Percentiles rank a stretch among this genome's conserved stretches.
These are phyloP conservation scores for Cynoglossus semilaevis DNA, from an alignment of 2,113 vertebrate species.

Conservation along the genomic window DNA sequence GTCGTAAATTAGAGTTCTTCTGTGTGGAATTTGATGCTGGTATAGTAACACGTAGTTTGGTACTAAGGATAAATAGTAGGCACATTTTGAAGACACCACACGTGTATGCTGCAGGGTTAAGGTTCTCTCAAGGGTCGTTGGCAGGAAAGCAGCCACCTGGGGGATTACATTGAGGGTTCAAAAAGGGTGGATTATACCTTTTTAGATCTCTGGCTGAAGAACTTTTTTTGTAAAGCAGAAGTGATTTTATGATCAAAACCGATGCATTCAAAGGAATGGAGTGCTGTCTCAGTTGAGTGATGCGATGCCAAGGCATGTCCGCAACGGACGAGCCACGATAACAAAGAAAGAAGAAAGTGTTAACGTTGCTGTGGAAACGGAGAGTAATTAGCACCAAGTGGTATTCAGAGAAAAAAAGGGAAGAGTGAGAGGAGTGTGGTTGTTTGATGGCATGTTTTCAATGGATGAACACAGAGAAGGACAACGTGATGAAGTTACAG, in stretches of 20 bases:
- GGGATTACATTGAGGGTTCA: background rate
- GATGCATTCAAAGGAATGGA: conserved; percentile 6
- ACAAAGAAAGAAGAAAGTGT: conserved; percentile 44
- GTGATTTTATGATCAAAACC: background rate
- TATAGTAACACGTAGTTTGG: too few relatives aligned
- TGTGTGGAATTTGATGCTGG: too few relatives aligned
- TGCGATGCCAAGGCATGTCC: conserved; percentile 23
- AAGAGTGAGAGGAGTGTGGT: conserved; percentile 29
- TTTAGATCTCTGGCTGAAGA: background rate
- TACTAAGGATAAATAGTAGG: too few relatives aligned
- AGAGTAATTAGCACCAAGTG: conserved; percentile 67
- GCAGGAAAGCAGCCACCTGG: background rate
- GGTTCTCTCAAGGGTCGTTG: too few relatives aligned
- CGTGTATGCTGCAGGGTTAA: too few relatives aligned
- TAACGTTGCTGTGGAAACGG: conserved; percentile 61
- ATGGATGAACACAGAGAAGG: conserved; percentile 38
- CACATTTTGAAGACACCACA: too few relatives aligned
- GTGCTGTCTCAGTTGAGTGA: conserved; percentile 8
- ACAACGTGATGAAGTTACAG: conserved; percentile 20
- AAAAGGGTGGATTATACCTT: background rate
- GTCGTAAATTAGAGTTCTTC: too few relatives aligned
- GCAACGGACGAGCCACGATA: conserved; percentile 37
- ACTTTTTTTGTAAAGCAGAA: too few relatives aligned
- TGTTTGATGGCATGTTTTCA: conserved; percentile 52
- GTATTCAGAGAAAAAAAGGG: conserved; percentile 37